These are phyloP conservation scores for Rhincodon typus DNA, from an alignment of 2,797 vertebrate species.

Conservation along the genomic window DNA sequence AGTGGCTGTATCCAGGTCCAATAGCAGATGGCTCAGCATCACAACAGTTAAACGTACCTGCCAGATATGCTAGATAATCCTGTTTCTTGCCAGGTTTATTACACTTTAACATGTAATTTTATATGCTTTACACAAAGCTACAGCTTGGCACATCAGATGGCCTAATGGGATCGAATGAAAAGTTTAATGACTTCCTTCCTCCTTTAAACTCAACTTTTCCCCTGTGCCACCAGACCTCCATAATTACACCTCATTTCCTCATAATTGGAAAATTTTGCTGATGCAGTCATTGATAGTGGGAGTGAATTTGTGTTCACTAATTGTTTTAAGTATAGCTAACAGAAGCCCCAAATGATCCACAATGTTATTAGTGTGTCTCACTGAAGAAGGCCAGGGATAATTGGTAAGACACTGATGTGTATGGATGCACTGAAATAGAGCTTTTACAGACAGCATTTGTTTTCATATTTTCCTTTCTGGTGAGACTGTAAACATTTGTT, in stretches of 20 bases:
- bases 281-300: slow-evolving; percentile 10
- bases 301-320: slow-evolving; percentile 5
- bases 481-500: not conserved
- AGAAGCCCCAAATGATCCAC: not conserved
- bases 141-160: slow-evolving; percentile 33
- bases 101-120: slow-evolving; percentile 15
- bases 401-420: not conserved
- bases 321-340: slow-evolving; percentile 30
- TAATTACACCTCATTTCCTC: slow-evolving; percentile 37
- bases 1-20: not conserved
- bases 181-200: slow-evolving; percentile 37
- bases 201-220: slow-evolving; percentile 13
- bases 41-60: not conserved
- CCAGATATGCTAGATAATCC: slow-evolving; percentile 1
- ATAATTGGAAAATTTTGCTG: slow-evolving; percentile 35
- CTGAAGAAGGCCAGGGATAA: not conserved
- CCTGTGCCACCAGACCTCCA: slow-evolving; percentile 33
- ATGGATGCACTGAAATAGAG: not conserved
- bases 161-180: slow-evolving; percentile 32
- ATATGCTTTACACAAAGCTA: slow-evolving; percentile 20
- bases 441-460: not conserved
- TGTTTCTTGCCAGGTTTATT: slow-evolving; percentile 17
- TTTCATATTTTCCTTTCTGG: slow-evolving; percentile 25
- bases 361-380: not conserved
- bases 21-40: slow-evolving; percentile 15